Evolutionary conservation across 1,140 invertebrate species (phyloP).

Genomic region (Pseudomyrmex dendroicus): DNA sequence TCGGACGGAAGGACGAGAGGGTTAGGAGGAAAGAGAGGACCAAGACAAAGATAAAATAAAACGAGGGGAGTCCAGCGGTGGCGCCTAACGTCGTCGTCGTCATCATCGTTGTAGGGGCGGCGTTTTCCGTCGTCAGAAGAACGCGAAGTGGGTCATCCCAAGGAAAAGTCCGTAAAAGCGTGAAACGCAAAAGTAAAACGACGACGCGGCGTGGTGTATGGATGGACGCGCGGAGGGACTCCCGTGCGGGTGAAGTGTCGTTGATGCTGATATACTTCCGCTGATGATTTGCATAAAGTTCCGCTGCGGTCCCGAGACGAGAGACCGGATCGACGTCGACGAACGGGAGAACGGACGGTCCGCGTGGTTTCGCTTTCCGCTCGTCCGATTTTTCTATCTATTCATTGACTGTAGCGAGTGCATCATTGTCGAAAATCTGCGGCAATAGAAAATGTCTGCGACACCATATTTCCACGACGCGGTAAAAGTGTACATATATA

Average conservation of each 20-base stretch:
- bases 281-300: conserved; percentile 64
- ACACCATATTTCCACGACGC: background rate
- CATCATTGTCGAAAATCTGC: conserved; percentile 5
- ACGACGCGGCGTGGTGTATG: conserved; percentile 31
- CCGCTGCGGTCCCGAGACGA: conserved; percentile 19
- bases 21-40: background rate
- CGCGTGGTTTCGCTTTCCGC: conserved; percentile 8
- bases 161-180: conserved; percentile 66
- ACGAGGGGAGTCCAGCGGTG: conserved; percentile 31
- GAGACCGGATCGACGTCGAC: conserved; percentile 44
- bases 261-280: conserved; percentile 62
- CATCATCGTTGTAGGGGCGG: conserved; percentile 25
- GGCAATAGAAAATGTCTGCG: background rate
- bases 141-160: conserved; percentile 66
- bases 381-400: conserved; percentile 24
- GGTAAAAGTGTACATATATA: background rate
- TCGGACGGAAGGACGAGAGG: conserved; percentile 14
- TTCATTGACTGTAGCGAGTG: background rate
- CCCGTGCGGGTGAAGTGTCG: conserved; percentile 9
- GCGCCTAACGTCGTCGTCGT: background rate
- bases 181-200: conserved; percentile 67
- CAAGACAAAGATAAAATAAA: conserved; percentile 58
- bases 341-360: conserved; percentile 23
- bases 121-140: conserved; percentile 52
- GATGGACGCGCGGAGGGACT: conserved; percentile 3